Evolutionary conservation across 2,797 vertebrate genomes (phyloP), one percentile per base, ranked within the genome.

Genomic region (Bovichtus diacanthus): DNA sequence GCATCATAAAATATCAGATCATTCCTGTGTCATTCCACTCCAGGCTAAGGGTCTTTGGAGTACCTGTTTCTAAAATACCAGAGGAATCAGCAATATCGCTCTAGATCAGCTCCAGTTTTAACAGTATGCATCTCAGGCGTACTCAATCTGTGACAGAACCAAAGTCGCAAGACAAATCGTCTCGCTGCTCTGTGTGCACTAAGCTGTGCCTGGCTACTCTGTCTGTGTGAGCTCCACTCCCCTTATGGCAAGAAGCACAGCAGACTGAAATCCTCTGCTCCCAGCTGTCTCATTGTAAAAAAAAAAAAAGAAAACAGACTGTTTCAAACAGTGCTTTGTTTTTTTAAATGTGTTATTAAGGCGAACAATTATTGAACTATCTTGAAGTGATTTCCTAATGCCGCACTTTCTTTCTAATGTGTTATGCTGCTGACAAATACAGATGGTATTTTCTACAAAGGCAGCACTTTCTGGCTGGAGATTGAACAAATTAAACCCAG

Each of bases 81-180:
- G 7, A 51, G 46, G 65, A 66, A 81, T 67, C 59, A 63, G 61
- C 53, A 50, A 65, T 43, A 8, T 4, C 70, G 77, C 56, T 74
- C 9, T 16, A 63, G 58, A 68, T 74, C 68, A 58, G 59, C 74
- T 74, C 38, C 43, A 19, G 18, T 62, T 84, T 73, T 34, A 80
- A 82, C 73, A 56, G 66, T 61, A 74, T 78, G 55, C 60, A 59
- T 83, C 15, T 38, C 38, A 43, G 34, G 12, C 71, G 44, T 21
- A 59, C 29, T 19, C 50, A 80, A 41, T 68, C 29, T 74, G 70
- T 71, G 65, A 69, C 56, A 81, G 65, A 76, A 60, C 16, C 60
- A 68, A 25, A 68, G 63, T 71, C 3, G 29, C 60, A 70, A 64
- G 74, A 80, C 64, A 2, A 86, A 85, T 76, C 61, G 29, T 69